Conservation (phyloP, 92 coral and sea anemone genomes). For the Zoanthus sansibaricus region DNA sequence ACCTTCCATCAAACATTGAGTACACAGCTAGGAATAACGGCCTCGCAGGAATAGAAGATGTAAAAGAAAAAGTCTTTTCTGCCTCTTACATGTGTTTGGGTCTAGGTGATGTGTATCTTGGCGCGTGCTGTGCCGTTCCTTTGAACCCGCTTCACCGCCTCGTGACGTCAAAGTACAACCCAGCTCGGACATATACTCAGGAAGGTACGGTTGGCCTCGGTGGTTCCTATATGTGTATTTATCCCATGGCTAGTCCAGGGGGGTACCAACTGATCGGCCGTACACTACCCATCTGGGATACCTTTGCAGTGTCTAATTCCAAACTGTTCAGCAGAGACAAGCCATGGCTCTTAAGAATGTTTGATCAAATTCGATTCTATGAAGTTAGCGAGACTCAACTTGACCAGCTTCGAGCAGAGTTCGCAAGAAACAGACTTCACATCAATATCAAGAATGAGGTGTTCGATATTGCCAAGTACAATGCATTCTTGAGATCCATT, state of each 20-base stretch:
- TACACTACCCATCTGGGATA: constrained; percentile 73
- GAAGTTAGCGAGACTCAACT: constrained; percentile 61
- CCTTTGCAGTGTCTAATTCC: constrained; percentile 53
- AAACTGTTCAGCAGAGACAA: constrained; percentile 60
- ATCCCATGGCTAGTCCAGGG: constrained; percentile 78
- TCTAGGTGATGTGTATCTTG: constrained; percentile 75
- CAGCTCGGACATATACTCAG: constrained; percentile 75
- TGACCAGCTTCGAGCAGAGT: constrained; percentile 54
- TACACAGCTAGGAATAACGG: constrained; percentile 67
- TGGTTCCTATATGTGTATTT: constrained; percentile 79
- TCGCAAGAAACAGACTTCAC: constrained; percentile 55
- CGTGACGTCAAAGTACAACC: constrained; percentile 72
- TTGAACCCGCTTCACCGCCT: constrained; percentile 71
- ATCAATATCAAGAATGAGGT: constrained; percentile 44
- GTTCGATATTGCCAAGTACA: constrained; percentile 60
- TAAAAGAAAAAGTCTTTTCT: constrained; percentile 57
- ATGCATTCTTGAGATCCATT: constrained; percentile 51
- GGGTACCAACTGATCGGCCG: constrained; percentile 75
- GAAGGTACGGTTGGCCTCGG: constrained; percentile 79
- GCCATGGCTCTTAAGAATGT: constrained; percentile 74
- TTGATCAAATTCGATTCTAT: constrained; percentile 71
- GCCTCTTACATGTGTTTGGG: constrained; percentile 78
- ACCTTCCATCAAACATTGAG: constrained; percentile 75
- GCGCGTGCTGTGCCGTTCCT: constrained; percentile 76
- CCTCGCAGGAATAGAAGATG: constrained; percentile 50